phyloP scores from a whole-genome alignment of 2,888 invertebrate genomes.

The Cerceris ruficornis region DNA sequence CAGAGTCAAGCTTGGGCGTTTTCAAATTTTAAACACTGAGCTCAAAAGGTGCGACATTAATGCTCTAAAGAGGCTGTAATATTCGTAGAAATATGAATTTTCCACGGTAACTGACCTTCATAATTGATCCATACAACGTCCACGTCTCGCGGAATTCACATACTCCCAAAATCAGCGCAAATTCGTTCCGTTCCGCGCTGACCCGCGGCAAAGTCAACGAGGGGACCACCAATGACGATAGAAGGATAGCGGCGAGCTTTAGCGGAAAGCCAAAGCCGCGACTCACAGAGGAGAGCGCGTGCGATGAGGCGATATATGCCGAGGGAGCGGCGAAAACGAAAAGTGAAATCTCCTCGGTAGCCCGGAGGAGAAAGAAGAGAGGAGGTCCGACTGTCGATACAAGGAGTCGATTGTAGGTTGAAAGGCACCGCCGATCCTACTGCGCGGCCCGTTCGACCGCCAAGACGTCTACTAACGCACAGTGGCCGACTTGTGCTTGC shows the following conservation, averaged over 20 bases:
- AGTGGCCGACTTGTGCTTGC: slow-evolving; percentile 76
- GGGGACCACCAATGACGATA: slow-evolving; percentile 58
- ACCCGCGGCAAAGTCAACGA: slow-evolving; percentile 11
- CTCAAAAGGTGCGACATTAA: too few relatives aligned
- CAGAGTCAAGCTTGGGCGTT: too few relatives aligned
- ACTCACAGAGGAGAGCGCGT: slow-evolving; percentile 55
- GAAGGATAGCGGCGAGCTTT: slow-evolving; percentile 48
- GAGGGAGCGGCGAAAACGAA: slow-evolving; percentile 75
- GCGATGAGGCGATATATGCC: slow-evolving; percentile 76
- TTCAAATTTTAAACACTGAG: too few relatives aligned
- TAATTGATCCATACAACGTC: neutral
- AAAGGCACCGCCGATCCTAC: slow-evolving; percentile 72
- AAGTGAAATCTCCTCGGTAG: slow-evolving; percentile 68
- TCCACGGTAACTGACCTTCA: too few relatives aligned
- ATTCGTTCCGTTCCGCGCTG: slow-evolving; percentile 22
- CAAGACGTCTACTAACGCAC: slow-evolving; percentile 63
- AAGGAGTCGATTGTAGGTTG: slow-evolving; percentile 80
- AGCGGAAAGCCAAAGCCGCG: slow-evolving; percentile 56
- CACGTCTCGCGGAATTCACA: neutral
- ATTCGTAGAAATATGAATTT: too few relatives aligned
- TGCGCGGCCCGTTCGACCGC: slow-evolving; percentile 36
- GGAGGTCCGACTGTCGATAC: slow-evolving; percentile 75
- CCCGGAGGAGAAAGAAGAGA: slow-evolving; percentile 24
- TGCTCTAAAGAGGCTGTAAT: too few relatives aligned
- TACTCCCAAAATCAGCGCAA: neutral